Conservation (phyloP, 2,888 invertebrate species). For the Prosapia bicincta region DNA sequence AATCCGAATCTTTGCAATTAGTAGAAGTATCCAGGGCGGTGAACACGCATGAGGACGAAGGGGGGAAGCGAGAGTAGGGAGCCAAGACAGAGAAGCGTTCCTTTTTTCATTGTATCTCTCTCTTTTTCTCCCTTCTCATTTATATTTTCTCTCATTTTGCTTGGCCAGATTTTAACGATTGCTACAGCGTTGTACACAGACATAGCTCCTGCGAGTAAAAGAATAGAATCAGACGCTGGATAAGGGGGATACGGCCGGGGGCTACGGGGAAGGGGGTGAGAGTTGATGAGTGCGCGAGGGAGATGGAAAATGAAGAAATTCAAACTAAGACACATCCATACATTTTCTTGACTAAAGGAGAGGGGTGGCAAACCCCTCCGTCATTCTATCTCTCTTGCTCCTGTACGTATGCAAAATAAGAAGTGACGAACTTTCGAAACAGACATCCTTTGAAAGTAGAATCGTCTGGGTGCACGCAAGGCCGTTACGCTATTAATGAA, state of each 20-base stretch:
- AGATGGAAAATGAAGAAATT: slow-evolving; percentile 59
- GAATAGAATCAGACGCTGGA: slow-evolving; percentile 35
- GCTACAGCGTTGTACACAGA: slow-evolving; percentile 27
- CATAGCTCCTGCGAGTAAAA: slow-evolving; percentile 33
- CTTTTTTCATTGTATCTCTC: slow-evolving; percentile 27
- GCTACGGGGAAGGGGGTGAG: slow-evolving; percentile 31
- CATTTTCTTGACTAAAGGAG: slow-evolving; percentile 37
- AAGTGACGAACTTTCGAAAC: slow-evolving; percentile 27
- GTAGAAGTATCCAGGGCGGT: slow-evolving; percentile 34
- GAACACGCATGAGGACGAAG: slow-evolving; percentile 17
- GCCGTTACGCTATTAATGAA: too few species aligned
- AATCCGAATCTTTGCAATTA: slow-evolving; percentile 38
- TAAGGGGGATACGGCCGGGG: slow-evolving; percentile 30
- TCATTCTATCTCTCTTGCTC: slow-evolving; percentile 23
- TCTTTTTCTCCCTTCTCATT: slow-evolving; percentile 36
- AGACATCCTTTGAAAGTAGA: background rate
- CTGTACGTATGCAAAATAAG: slow-evolving; percentile 36
- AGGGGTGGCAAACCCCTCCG: slow-evolving; percentile 32
- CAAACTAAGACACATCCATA: slow-evolving; percentile 47
- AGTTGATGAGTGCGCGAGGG: slow-evolving; percentile 46
- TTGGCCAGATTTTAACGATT: slow-evolving; percentile 40
- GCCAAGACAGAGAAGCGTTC: slow-evolving; percentile 14
- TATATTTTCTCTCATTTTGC: slow-evolving; percentile 40
- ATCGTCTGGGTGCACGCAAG: background rate
- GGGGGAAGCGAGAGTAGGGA: slow-evolving; percentile 4